Conservation (phyloP, 1,140 invertebrate genomes). For the Plectus sambesii region DNA sequence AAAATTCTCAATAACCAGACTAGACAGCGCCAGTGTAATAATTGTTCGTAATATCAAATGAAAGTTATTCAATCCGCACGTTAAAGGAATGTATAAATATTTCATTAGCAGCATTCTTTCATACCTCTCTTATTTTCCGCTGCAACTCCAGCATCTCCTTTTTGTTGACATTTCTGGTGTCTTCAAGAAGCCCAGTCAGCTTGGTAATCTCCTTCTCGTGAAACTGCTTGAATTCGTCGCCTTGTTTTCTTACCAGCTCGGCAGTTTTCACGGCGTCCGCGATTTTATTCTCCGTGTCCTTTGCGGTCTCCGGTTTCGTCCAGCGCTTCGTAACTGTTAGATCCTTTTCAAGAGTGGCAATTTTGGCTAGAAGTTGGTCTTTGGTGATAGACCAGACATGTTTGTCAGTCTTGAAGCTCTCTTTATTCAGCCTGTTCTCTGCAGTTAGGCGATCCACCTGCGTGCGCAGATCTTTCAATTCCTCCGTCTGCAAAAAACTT, state of each 20-base stretch:
- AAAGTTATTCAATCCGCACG: too few relatives aligned
- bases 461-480: constrained; percentile 22
- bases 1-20: too few relatives aligned
- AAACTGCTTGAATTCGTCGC: constrained; percentile 39
- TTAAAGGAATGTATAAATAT: too few relatives aligned
- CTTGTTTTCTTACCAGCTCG: constrained; percentile 39
- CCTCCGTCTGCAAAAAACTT: constrained; percentile 32
- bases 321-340: background rate
- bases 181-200: constrained; percentile 32
- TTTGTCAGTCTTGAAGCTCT: constrained; percentile 36
- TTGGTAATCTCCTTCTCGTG: constrained; percentile 40
- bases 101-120: constrained; percentile 15
- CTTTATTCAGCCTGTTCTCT: constrained; percentile 34
- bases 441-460: constrained; percentile 29
- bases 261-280: constrained; percentile 36
- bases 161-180: constrained; percentile 25
- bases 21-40: too few relatives aligned
- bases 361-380: constrained; percentile 19
- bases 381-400: constrained; percentile 36
- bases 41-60: too few relatives aligned
- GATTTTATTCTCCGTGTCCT: constrained; percentile 21
- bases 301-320: background rate
- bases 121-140: constrained; percentile 29
- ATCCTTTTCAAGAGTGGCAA: background rate
- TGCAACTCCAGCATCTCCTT: constrained; percentile 30